phyloP scores from a whole-genome alignment of 2,113 vertebrate genomes.

The Pristiophorus japonicus region DNA sequence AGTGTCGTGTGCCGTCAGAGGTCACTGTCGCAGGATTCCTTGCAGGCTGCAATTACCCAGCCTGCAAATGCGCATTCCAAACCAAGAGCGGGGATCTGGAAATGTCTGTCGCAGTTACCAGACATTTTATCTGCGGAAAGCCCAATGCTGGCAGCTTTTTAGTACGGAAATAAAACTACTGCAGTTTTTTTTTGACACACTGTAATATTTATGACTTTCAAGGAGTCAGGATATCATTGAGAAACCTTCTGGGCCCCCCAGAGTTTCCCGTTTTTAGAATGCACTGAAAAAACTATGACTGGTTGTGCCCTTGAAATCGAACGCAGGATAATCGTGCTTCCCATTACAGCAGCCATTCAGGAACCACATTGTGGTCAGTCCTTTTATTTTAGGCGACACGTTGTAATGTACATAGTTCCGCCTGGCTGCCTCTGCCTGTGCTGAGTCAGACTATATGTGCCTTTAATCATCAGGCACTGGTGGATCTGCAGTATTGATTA shows the following conservation, averaged over 20 bases:
- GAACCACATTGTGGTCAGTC: too few relatives aligned
- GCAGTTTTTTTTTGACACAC: neutral
- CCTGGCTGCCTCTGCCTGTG: neutral
- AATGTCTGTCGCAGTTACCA: too few relatives aligned
- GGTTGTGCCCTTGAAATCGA: neutral
- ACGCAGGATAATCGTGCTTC: neutral
- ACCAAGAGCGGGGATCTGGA: too few relatives aligned
- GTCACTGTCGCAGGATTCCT: too few relatives aligned
- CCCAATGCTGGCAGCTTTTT: neutral
- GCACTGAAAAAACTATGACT: neutral
- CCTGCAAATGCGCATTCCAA: too few relatives aligned
- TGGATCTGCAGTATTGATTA: constrained; percentile 13
- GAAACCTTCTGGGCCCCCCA: neutral
- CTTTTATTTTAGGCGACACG: neutral
- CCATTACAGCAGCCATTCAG: neutral
- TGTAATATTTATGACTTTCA: neutral
- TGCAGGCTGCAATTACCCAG: too few relatives aligned
- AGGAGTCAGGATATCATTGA: neutral
- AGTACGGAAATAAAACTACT: neutral
- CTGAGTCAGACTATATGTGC: neutral
- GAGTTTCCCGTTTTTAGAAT: neutral
- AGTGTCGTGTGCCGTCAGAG: too few relatives aligned
- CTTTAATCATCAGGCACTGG: neutral
- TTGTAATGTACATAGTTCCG: neutral
- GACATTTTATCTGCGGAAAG: neutral